Base-by-base conservation (phyloP, 2,888 invertebrate genomes). In the Callyntrura guangdongensis region DNA sequence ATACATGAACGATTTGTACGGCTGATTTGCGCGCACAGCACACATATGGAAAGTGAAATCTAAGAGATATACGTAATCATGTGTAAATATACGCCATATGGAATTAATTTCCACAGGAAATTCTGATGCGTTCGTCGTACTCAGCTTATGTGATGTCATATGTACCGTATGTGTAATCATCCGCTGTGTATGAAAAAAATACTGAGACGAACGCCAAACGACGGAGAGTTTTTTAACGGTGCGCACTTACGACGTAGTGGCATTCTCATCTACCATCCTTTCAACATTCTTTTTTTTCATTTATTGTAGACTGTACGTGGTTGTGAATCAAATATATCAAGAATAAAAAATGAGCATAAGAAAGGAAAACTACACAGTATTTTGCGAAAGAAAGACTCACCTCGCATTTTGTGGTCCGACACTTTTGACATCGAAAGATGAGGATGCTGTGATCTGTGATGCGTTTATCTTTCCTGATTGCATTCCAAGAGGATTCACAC, bases 341-440 rank as follows among this genome's bases (percentile, higher is more conserved):
- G 56, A 67, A 49, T 45, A 56, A 67, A 72, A 56, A 56, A 17
- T 61, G 22, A 20, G 59, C 27, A 64, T 17, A 14, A 11, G 53
- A 53, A n/a, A 67, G 53, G n/a, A 64, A 77, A 17, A 67, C 8
- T 49, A 77, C 53, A 77, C 27, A 45, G 49, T 53, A 74, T 14
- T 45, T 22, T 56, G n/a, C 56, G n/a, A 56, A 11, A 56, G 25
- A 69, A 86, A 90, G 79, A 94, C 95, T 96, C 95, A 98, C 98
- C 98, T 97, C 92, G 98, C 97, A 95, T 98, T 97, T 94, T 97
- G 97, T 49, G 98, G 98, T 82, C 98, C 98, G 53, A 98, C 98
- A 94, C 97, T 97, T 95, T 97, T 97, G 94, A 97, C 96, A 95
- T 98, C 98, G 95, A 97, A 97, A 93, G 97, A 97, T 85, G 98